Base-by-base conservation (phyloP, 2,113 vertebrate species). In the Rhinopomastus cyanomelas region DNA sequence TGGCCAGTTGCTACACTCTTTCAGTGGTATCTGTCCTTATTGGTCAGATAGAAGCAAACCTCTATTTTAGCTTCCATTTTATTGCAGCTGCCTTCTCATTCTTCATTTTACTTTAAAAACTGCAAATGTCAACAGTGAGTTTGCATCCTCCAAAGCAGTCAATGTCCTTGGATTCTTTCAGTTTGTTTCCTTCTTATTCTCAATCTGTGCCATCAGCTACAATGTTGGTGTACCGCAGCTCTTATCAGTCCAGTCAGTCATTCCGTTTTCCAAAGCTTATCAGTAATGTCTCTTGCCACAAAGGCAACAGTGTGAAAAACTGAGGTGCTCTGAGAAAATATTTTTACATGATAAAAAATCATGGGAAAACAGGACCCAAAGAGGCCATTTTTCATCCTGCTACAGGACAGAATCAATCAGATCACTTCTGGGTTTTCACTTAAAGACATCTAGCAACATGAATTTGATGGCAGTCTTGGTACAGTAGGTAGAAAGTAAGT, bases 51-150 rank as follows among this genome's bases (percentile, higher is more conserved):
- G 72, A 81, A 64, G 27, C 9, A 78, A 78, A 81, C 7, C 13
- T 90, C 88, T 34, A 27, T 42, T 88, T 86, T 74, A 90, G 36
- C 21, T 95, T 94, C 66, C 36, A 62, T 72, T 81, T 81, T 57
- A 67, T 48, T 80, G 25, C 39, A 82, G 42, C 39, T 92, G 51
- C 48, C 37, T 75, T 87, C 60, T 71, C 52, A 71, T n/a, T 18
- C 51, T 84, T 89, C 26, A 59, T 48, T 87, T 57, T 81, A 53
- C 11, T 49, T 81, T 57, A 73, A 75, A 89, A 72, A 53, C 2
- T 61, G 64, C 84, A 20, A 83, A 32, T 57, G 32, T 25, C 60
- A 73, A 67, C 72, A 86, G 26, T 46, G 15, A 65, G 39, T 42
- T 85, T 67, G 14, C 13, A 20, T 12, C 26, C 12, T 83, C 36